Percentiles rank a stretch among this genome's conserved stretches.
These are phyloP conservation scores for Panorpa germanica DNA, from an alignment of 2,888 invertebrate species.

Conservation along the genomic window DNA sequence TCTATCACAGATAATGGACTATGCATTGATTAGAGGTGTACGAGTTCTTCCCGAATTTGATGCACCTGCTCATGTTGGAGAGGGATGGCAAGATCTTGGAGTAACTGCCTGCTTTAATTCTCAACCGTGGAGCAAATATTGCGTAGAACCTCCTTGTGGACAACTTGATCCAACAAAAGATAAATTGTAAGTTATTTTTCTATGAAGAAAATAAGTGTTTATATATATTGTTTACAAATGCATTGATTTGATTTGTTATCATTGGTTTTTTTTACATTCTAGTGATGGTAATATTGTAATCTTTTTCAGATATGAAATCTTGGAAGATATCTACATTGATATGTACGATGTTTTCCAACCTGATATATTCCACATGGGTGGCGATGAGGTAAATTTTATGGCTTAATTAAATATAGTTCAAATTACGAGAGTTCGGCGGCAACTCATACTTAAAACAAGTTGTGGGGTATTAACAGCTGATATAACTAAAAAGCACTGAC, in stretches of 20 bases:
- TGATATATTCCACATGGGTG: constrained; percentile 78
- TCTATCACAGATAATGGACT: constrained; percentile 31
- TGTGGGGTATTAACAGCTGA: too few relatives aligned
- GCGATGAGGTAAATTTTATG: constrained; percentile 66
- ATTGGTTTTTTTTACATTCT: too few relatives aligned
- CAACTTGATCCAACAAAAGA: constrained; percentile 59
- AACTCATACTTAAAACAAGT: too few relatives aligned
- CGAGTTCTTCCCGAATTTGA: constrained; percentile 83
- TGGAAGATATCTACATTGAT: constrained; percentile 53
- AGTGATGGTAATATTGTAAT: too few relatives aligned
- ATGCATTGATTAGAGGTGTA: constrained; percentile 55
- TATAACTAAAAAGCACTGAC: too few relatives aligned
- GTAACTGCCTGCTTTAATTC: constrained; percentile 49
- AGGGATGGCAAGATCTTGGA: constrained; percentile 60
- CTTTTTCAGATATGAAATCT: too few relatives aligned
- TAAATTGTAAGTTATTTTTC: constrained; percentile 44
- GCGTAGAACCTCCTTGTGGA: constrained; percentile 74
- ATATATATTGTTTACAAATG: constrained; percentile 15
- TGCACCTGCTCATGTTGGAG: constrained; percentile 78
- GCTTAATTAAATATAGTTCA: too few relatives aligned
- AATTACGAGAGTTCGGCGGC: too few relatives aligned
- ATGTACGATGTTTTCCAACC: constrained; percentile 38
- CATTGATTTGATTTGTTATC: not conserved
- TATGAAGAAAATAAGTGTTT: constrained; percentile 22
- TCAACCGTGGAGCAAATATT: constrained; percentile 51